These are phyloP conservation scores for Hormaphis cornu DNA, from an alignment of 1,140 invertebrate genomes.

Conservation along the genomic window DNA sequence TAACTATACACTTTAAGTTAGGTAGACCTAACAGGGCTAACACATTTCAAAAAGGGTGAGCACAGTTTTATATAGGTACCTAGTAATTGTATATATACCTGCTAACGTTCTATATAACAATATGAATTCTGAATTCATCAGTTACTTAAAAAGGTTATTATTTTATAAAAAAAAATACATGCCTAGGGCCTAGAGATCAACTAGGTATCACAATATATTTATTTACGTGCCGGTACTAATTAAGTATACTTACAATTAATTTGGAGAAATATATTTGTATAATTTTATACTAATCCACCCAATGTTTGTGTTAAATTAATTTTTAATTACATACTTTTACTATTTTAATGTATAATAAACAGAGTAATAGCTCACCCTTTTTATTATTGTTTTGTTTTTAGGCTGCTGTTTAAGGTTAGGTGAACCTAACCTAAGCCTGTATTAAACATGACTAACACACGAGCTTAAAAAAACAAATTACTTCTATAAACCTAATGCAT, in stretches of 20 bases:
- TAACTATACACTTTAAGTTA: slow-evolving; percentile 4
- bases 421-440: slow-evolving; percentile 11
- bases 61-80: background rate
- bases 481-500: background rate
- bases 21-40: slow-evolving; percentile 19
- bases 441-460: slow-evolving; percentile 20
- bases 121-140: too few species aligned
- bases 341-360: background rate
- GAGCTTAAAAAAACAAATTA: background rate
- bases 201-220: too few species aligned
- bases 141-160: too few species aligned
- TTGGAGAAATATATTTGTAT: too few species aligned
- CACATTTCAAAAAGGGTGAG: slow-evolving; percentile 30
- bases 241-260: too few species aligned
- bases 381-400: background rate
- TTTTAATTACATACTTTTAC: background rate
- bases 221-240: too few species aligned
- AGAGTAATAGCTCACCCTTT: slow-evolving; percentile 15
- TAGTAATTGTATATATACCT: too few species aligned
- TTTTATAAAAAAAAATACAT: too few species aligned
- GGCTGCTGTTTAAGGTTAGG: slow-evolving; percentile 19
- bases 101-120: too few species aligned
- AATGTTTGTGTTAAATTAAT: background rate
- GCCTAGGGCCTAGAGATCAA: too few species aligned
- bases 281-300: too few species aligned